Evolutionary conservation across 2,888 invertebrate species (phyloP).

Genomic region (Acheta domesticus): DNA sequence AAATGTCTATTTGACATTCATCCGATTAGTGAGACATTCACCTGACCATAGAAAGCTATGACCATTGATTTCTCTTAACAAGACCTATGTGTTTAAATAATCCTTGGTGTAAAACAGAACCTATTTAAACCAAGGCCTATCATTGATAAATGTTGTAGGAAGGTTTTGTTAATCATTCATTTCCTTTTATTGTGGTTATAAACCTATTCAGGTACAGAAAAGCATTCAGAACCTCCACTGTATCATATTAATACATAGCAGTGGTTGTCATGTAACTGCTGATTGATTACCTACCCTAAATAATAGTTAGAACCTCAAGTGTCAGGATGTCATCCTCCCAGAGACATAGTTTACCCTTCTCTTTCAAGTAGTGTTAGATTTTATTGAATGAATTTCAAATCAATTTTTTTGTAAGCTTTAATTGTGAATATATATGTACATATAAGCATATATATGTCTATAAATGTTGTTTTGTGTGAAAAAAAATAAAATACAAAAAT

Average conservation of each 20-base stretch:
- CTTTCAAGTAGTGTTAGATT: not conserved
- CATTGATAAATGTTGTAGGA: not conserved
- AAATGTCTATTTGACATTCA: not conserved
- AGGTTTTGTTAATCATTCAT: not conserved
- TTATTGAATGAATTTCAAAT: conserved; percentile 11
- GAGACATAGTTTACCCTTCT: not conserved
- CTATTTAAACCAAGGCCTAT: not conserved
- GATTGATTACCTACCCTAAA: not conserved
- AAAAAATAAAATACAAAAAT: not conserved
- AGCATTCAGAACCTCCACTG: conserved; percentile 7
- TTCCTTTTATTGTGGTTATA: not conserved
- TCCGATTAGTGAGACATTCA: not conserved
- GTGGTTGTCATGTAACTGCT: conserved; percentile 11
- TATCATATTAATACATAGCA: not conserved
- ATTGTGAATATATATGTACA: conserved; percentile 31
- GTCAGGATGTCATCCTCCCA: not conserved
- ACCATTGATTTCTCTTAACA: not conserved
- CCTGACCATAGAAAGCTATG: not conserved
- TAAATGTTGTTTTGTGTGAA: conserved; percentile 3
- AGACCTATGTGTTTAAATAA: not conserved
- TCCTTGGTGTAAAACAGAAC: not conserved
- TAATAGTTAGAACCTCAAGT: not conserved
- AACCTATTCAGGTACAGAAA: not conserved
- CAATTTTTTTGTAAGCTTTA: conserved; percentile 25
- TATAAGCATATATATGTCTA: conserved; percentile 21